Percentiles rank a stretch among this genome's conserved stretches.
Evolutionary conservation across 1,140 invertebrate species (phyloP).

Genomic region (Camponotus floridanus): DNA sequence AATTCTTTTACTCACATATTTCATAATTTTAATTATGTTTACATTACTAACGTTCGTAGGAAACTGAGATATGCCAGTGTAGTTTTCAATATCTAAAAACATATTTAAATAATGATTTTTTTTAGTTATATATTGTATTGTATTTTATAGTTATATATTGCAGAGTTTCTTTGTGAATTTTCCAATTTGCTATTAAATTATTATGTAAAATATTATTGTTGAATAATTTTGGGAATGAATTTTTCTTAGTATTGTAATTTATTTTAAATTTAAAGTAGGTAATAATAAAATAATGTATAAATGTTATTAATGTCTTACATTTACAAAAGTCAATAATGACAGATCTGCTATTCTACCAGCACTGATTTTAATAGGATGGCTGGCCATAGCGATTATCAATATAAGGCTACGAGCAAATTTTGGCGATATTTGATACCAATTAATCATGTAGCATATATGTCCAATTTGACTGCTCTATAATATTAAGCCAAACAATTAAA

Average conservation of each 20-base stretch:
- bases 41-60: conserved; percentile 46
- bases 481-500: background rate
- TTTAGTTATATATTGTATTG: background rate
- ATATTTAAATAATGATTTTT: background rate
- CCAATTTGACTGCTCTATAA: conserved; percentile 71
- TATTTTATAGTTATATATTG: background rate
- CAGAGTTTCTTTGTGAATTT: background rate
- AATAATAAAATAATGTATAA: background rate
- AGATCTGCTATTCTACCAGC: conserved; percentile 75
- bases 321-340: conserved; percentile 63
- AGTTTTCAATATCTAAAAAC: conserved; percentile 52
- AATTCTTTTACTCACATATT: background rate
- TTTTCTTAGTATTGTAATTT: background rate
- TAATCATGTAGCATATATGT: conserved; percentile 67
- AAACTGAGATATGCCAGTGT: conserved; percentile 53
- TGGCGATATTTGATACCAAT: conserved; percentile 74
- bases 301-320: conserved; percentile 44
- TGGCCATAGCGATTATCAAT: conserved; percentile 70
- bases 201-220: background rate
- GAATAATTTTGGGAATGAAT: no score
- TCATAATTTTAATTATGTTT: background rate
- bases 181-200: background rate
- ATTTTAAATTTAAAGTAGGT: background rate
- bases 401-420: conserved; percentile 66
- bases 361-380: conserved; percentile 70